Evolutionary conservation across 2,888 invertebrate genomes (phyloP), one percentile per base, ranked within the genome.

Genomic region (Lasius platythorax): DNA sequence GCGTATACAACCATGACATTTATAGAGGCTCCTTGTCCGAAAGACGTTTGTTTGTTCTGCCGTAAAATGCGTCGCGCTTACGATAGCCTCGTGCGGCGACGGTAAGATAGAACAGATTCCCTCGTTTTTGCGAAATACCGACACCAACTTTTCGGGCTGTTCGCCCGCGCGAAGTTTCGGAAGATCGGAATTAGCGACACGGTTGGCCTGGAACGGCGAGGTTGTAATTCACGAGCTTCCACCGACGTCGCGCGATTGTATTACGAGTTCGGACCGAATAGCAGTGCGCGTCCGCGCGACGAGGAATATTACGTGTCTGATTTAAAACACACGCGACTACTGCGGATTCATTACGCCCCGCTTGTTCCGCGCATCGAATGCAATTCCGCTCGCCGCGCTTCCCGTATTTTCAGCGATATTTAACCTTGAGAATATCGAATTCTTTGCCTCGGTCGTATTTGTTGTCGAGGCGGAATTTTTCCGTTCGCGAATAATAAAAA

Each of bases 281-380:
- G 85, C 58, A 37, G 83, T 70, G 76, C 66, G 28, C 66, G 46
- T 18, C 30, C 72, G 37, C 23, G 56, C 68, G 43, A 70, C 56
- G 53, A 84, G 83, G 84, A 85, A 85, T 87, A 85, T 89, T 86
- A 86, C 85, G 75, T 82, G 84, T 86, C 86, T 79, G 85, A 87
- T 84, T 89, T 87, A 86, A 88, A 87, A 87, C 86, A 73, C 79
- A 33, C 67, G 58, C 83, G 63, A 83, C 87, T 84, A 84, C 85
- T 75, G 66, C 64, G 73, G 56, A 85, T 88, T 88, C 88, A 82
- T 88, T 88, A 87, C 85, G 83, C 75, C 68, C 33, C 70, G 76
- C 82, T 88, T 87, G 85, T 83, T 85, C 63, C 72, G 66, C 70
- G 64, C 67, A 70, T 85, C 85, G 73, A 82, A 73, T 73, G 74